Evolutionary conservation across 2,797 vertebrate species (phyloP).

Genomic region (Chloroceryle amazona): DNA sequence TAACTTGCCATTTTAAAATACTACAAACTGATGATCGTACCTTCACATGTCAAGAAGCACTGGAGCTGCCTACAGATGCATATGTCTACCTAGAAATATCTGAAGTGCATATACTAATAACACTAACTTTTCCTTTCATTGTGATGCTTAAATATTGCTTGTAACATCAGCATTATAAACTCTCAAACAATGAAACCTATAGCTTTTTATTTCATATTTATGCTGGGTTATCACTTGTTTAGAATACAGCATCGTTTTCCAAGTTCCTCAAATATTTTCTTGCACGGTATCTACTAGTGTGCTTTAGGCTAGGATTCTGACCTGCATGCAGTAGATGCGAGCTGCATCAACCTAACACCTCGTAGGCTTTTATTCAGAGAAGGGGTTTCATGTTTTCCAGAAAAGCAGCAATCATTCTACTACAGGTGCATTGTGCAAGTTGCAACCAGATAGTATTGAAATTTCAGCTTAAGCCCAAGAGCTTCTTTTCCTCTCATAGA

Average conservation of each 20-base stretch:
- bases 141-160: slow-evolving; percentile 43
- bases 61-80: neutral
- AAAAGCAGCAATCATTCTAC: neutral
- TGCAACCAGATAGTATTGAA: neutral
- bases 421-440: neutral
- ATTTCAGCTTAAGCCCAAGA: neutral
- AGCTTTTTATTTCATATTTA: neutral
- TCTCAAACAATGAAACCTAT: neutral
- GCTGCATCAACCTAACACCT: neutral
- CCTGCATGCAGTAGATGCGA: neutral
- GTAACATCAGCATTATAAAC: slow-evolving; percentile 4
- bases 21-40: neutral
- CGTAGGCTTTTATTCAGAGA: neutral
- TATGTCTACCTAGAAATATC: neutral
- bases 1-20: slow-evolving; percentile 24
- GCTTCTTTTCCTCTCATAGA: neutral
- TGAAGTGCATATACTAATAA: slow-evolving; percentile 29
- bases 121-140: slow-evolving; percentile 57
- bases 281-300: neutral
- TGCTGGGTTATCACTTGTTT: slow-evolving; percentile 14
- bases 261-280: neutral
- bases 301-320: slow-evolving; percentile 6
- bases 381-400: neutral
- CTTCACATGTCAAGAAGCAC: neutral
- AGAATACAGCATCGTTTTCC: neutral